Evolutionary conservation across 2,113 vertebrate genomes (phyloP).

Genomic region (Laticauda laticaudata): DNA sequence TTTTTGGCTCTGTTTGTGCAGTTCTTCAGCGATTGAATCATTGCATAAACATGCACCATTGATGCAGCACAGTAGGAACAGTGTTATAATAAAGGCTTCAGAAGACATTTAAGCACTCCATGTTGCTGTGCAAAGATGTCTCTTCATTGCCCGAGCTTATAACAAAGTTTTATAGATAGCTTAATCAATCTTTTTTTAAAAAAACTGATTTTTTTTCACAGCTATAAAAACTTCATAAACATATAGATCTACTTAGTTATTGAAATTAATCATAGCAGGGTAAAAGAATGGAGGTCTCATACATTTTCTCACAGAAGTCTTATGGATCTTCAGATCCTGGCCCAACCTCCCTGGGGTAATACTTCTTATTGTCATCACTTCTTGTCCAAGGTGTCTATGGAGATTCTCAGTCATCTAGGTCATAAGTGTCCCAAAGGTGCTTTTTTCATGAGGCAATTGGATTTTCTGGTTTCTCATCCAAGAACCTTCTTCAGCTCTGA

Average conservation of each 20-base stretch:
- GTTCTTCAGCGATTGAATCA: slow-evolving; percentile 28
- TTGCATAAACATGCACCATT: slow-evolving; percentile 41
- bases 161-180: not conserved
- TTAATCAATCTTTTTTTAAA: slow-evolving; percentile 40
- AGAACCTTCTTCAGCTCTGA: too few species aligned
- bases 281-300: not conserved
- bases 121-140: slow-evolving; percentile 32
- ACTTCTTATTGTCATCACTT: not conserved
- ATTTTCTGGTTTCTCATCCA: too few species aligned
- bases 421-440: too few species aligned
- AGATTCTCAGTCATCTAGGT: too few species aligned
- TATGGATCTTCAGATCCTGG: not conserved
- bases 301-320: not conserved
- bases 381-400: not conserved
- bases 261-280: not conserved
- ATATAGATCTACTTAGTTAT: not conserved
- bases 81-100: slow-evolving; percentile 19
- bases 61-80: slow-evolving; percentile 24
- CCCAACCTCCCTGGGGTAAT: not conserved
- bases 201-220: not conserved
- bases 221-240: not conserved
- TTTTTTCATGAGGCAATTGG: too few species aligned
- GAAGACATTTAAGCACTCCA: slow-evolving; percentile 21
- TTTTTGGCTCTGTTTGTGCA: not conserved
- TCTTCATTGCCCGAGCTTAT: slow-evolving; percentile 19